Percentiles rank a stretch among this genome's conserved stretches.
Evolutionary conservation across 2,797 vertebrate species (phyloP).

Genomic region (Carcharodon carcharias): DNA sequence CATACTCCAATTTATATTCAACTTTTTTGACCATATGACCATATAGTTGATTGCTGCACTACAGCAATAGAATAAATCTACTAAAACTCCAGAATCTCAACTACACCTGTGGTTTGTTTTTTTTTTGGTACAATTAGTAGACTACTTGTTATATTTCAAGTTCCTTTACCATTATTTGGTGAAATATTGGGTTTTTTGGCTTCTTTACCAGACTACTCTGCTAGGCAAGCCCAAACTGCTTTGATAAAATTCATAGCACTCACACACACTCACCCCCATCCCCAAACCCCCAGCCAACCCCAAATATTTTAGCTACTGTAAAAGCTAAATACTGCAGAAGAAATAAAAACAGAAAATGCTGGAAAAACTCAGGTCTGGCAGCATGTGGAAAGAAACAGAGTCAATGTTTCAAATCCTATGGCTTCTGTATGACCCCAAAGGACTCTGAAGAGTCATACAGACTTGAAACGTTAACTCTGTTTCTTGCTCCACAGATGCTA

Average conservation of each 20-base stretch:
- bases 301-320: background rate
- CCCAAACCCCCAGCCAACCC: no score
- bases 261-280: no score
- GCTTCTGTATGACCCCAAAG: no score
- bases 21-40: background rate
- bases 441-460: background rate
- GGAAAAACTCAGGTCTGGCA: no score
- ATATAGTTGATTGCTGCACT: background rate
- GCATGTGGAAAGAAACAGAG: no score
- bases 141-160: background rate
- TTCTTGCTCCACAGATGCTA: no score
- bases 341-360: no score
- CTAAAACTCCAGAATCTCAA: background rate
- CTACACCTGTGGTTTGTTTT: background rate
- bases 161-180: background rate
- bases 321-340: no score
- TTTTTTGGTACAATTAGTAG: background rate
- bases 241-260: background rate
- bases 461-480: no score
- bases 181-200: background rate
- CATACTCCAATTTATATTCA: background rate
- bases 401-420: no score
- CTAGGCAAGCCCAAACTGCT: background rate
- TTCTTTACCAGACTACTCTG: background rate
- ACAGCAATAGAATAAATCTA: background rate